phyloP scores from a whole-genome alignment of 2,797 vertebrate species.

The Tarsius wallacei region DNA sequence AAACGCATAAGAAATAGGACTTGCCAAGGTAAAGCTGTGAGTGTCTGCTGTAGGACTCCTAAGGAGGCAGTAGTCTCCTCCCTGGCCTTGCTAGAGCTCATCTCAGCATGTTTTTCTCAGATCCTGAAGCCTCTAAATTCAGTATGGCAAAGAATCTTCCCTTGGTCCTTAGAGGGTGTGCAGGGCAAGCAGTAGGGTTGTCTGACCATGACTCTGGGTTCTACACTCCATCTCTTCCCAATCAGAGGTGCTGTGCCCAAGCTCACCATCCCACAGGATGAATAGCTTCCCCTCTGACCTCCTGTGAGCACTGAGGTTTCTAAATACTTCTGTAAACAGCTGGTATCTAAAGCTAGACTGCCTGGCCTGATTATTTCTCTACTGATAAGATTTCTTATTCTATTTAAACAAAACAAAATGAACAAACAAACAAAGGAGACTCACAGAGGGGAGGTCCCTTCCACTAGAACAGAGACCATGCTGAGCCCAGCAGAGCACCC shows the following conservation, averaged over 20 bases:
- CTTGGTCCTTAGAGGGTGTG: not conserved
- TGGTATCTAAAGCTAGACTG: not conserved
- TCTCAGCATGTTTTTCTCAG: not conserved
- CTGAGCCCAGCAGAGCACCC: not conserved
- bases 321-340: not conserved
- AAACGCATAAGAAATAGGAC: constrained; percentile 1
- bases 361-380: not conserved
- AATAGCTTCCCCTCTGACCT: not conserved
- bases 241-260: not conserved
- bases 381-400: not conserved
- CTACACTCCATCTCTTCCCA: not conserved
- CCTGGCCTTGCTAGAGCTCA: not conserved
- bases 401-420: not conserved
- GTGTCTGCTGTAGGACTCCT: not conserved
- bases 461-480: not conserved
- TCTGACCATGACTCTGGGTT: not conserved
- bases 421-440: not conserved
- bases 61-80: not conserved
- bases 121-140: not conserved
- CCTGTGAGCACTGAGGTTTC: not conserved
- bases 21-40: constrained; percentile 45
- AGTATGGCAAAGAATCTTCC: not conserved
- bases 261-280: not conserved
- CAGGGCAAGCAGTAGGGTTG: not conserved
- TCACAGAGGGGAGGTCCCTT: not conserved